Conservation (phyloP, 2,888 invertebrate species). For the Campopleginae sp. region DNA sequence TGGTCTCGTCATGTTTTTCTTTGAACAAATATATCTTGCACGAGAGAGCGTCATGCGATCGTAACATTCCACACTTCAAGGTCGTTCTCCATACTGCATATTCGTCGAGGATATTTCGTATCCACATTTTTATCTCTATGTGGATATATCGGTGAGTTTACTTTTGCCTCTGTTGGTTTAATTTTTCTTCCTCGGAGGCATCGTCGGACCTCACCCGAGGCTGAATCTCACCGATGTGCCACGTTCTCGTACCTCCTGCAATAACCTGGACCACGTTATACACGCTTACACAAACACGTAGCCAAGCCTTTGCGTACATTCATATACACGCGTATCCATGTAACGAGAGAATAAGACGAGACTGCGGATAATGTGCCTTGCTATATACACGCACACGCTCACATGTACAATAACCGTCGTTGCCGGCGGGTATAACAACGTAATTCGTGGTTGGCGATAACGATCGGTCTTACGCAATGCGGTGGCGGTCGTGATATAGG, state of each 20-base stretch:
- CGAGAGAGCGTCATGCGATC: slow-evolving; percentile 4
- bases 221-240: slow-evolving; percentile 23
- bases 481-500: slow-evolving; percentile 21
- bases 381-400: neutral
- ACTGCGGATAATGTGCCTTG: slow-evolving; percentile 24
- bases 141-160: slow-evolving; percentile 1
- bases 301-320: neutral
- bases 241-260: slow-evolving; percentile 30
- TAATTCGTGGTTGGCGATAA: slow-evolving; percentile 76
- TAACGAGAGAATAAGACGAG: slow-evolving; percentile 31
- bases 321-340: neutral
- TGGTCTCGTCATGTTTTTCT: neutral
- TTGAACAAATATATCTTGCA: neutral
- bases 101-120: neutral
- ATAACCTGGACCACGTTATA: slow-evolving; percentile 30
- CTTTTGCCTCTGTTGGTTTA: slow-evolving; percentile 22
- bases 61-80: slow-evolving; percentile 34
- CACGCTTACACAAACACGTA: slow-evolving; percentile 1
- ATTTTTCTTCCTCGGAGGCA: slow-evolving; percentile 20
- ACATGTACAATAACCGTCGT: neutral
- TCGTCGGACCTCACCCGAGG: slow-evolving; percentile 42
- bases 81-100: slow-evolving; percentile 9
- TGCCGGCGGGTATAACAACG: slow-evolving; percentile 70
- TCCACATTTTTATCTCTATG: neutral
- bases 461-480: slow-evolving; percentile 64